Base-by-base conservation (phyloP, 2,797 vertebrate genomes). In the Rhynchonycteris naso region DNA sequence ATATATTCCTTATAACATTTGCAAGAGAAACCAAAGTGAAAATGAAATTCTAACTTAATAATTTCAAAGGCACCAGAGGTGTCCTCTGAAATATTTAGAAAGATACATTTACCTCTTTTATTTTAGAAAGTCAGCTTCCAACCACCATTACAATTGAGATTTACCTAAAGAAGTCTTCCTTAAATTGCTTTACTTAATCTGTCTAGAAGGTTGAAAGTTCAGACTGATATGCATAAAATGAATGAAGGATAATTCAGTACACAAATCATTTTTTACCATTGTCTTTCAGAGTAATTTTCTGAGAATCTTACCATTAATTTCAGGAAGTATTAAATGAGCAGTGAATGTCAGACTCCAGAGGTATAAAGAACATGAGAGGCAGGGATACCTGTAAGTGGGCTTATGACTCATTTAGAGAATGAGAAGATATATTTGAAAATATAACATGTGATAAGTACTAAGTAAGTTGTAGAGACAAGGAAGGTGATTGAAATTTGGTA, bases 371-470 rank as follows among this genome's bases (percentile, higher is more conserved):
- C 28, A 71, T n/a, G 22, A 80, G 3, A 82, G 15, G 5, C 18
- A 86, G 14, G 16, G 21, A 24, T 88, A 69, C 11, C 38, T 5
- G 4, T 68, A 47, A 87, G 26, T 80, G 19, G 56, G 24, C 5
- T 96, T 88, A 66, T 59, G 52, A 81, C 76, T 96, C 63, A 93
- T 79, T 68, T 68, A 75, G 72, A 66, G 24, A 86, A 85, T 87
- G 38, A 90, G 30, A 91, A 94, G 59, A 33, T 47, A 21, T 52
- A 54, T 76, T 86, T 95, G 69, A 93, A 96, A 91, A 91, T 78
- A 66, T 10, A 86, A 33, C 24, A 21, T 78, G 5, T 86, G 11
- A 13, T 81, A 85, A 90, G 21, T 74, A 65, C 33, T 22, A 88
- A 68, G 56, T 76, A 79, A 84, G 38, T 71, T 30, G 18, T 85